Evolutionary conservation across 2,113 vertebrate species (phyloP), one percentile per base, ranked within the genome.

Genomic region (Brachyhypopomus gauderio): DNA sequence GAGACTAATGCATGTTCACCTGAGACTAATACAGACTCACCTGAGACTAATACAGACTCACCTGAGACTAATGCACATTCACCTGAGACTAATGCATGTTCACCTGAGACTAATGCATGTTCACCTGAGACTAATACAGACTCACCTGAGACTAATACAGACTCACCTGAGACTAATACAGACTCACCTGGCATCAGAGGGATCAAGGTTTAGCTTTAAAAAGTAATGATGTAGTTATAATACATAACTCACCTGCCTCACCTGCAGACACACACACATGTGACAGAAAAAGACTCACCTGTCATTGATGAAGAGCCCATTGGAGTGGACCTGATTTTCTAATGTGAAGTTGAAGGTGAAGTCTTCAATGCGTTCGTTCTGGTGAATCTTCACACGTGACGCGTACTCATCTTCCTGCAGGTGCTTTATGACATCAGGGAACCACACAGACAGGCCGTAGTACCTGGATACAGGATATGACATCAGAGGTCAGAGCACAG

Each of bases 401-500:
- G 96, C 96, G 0, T 99, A 98, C 20, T 97, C 95, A 0, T 98
- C 96, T 0, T 95, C 95, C 86, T 99, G 98, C 19, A 99, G 94
- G 75, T 98, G 97, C 88, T 96, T 99, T 88, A 99, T 99, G 87
- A 99, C 97, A 52, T 99, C 97, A 16, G 98, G 97, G 87, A 99
- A 99, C 98, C 98, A 99, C 52, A 99, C 97, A 5, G 97, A 99
- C 88, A 99, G 91, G 1, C 98, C 98, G 0, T 99, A 99, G 89
- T 97, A 99, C 82, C 98, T 99, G 94, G 72, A 82, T 22, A 77
- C 16, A 83, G 81, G 59, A 73, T n/a, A 3, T 38, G 62, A 69
- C 36, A 60, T 75, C 52, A 81, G 45, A 30, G 17, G n/a, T 60
- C 3, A 22, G n/a, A 55, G 2, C 52, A 41, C 60, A 62, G 6